Evolutionary conservation across 1,140 invertebrate genomes (phyloP), one percentile per base, ranked within the genome.

Genomic region (Brachionus asplanchnoidis): DNA sequence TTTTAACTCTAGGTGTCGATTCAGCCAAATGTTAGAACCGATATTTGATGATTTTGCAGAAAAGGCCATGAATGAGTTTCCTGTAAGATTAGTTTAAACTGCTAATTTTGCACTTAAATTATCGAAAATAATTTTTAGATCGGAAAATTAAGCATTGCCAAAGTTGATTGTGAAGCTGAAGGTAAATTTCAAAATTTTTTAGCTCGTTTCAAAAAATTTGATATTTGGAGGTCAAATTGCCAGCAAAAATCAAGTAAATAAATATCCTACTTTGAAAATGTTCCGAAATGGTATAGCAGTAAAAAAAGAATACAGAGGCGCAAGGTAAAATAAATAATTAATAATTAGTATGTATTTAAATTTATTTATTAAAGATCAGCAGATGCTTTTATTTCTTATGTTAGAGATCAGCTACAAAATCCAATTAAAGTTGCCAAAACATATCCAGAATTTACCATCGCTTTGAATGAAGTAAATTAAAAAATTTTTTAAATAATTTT

Each of bases 241-340:
- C 4, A 3, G 5, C 26, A 28, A 60, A 75, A 68, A 75, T 75
- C 84, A 77, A 40, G 73, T 84, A 23, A 84, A 78, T 44, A 99
- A 99, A 91, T 99, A 99, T 91, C 98, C 98, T 26, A 99, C 98
- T 14, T 89, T 99, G 44, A 99, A 99, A 91, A 90, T 99, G 20
- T 94, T 99, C 87, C 92, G 95, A 40, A 97, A 97, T 93, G 97
- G 97, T 1, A 93, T 96, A 87, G 92, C 95, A 8, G 92, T 94
- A 1, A 99, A 99, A 90, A 93, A 94, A 87, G 98, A 99, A 90
- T 99, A 98, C 87, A 92, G 97, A 87, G 96, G 92, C 60, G 93
- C 89, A 68, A 87, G 89, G 78, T 70, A 20, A 14, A 9, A 68
- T 40, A 4, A 46, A 46, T 17, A n/a, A 23, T 17, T 5, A 11